Conservation (phyloP, 2,113 vertebrate species). For the Formicarius rufipectus region DNA sequence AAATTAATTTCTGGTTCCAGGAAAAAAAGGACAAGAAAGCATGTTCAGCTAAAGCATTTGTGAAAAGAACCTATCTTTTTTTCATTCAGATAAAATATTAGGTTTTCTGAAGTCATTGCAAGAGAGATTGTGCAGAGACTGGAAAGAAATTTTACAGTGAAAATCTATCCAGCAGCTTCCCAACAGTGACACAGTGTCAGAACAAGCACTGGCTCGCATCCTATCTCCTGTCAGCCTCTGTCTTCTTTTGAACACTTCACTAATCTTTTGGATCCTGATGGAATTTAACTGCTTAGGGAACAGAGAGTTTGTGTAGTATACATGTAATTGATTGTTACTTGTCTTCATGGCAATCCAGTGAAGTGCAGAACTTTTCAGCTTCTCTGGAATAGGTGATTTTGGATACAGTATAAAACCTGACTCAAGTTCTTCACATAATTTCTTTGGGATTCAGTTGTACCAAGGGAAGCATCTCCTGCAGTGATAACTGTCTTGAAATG, state of each 20-base stretch:
- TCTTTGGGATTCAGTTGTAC: neutral
- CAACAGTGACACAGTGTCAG: neutral
- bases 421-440: neutral
- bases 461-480: neutral
- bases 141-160: neutral
- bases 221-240: neutral
- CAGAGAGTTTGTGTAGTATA: neutral
- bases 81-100: neutral
- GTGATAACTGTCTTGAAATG: fast-evolving
- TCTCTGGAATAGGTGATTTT: neutral
- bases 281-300: neutral
- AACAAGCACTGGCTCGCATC: neutral
- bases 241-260: neutral
- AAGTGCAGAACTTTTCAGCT: neutral
- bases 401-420: neutral
- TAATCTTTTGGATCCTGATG: neutral
- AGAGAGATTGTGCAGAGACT: neutral
- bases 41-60: neutral
- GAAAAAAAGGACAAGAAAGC: neutral
- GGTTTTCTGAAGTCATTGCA: neutral
- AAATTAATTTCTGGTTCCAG: neutral
- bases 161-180: neutral
- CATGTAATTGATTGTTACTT: neutral
- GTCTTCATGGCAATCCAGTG: neutral
- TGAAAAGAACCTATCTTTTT: neutral